Conservation (phyloP, 2,113 vertebrate species). For the Ramphastos sulfuratus region DNA sequence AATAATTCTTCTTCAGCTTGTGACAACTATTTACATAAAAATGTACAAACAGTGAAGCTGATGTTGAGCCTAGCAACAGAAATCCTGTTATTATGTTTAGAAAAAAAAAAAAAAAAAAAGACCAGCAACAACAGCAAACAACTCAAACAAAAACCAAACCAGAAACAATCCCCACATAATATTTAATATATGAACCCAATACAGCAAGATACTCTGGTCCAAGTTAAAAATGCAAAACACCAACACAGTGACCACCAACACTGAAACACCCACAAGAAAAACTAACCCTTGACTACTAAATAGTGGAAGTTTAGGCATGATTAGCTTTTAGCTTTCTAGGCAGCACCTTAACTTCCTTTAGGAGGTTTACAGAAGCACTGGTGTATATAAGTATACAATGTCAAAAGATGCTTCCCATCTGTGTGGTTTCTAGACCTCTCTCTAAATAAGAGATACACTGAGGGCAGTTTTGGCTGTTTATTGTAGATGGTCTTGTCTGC, state of each 20-base stretch:
- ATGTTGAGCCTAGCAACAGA: constrained; percentile 64
- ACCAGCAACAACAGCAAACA: neutral
- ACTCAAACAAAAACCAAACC: neutral
- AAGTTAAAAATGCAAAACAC: constrained; percentile 27
- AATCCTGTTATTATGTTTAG: neutral
- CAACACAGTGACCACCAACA: neutral
- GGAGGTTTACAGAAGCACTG: constrained; percentile 7
- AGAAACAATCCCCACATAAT: constrained; percentile 43
- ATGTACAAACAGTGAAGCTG: constrained; percentile 72
- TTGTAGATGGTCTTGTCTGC: neutral
- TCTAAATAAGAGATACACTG: fast-evolving
- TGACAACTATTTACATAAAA: constrained; percentile 82
- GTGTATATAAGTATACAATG: fast-evolving
- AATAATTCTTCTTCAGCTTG: constrained; percentile 74
- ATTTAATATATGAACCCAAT: constrained; percentile 51
- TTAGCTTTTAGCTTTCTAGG: neutral
- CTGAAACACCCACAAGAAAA: constrained; percentile 8
- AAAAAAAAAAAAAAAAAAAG: neutral
- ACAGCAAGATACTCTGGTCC: constrained; percentile 31
- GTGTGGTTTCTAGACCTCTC: neutral
- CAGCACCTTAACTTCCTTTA: neutral
- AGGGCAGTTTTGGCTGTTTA: neutral
- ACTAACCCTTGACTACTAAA: constrained; percentile 51
- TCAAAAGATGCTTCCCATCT: neutral
- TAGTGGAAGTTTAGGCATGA: constrained; percentile 18